A percentile compares a stretch with the other conserved stretches of the same genome.
Conservation (phyloP, 1,140 invertebrate species). For the Himalopsyche phryganea region DNA sequence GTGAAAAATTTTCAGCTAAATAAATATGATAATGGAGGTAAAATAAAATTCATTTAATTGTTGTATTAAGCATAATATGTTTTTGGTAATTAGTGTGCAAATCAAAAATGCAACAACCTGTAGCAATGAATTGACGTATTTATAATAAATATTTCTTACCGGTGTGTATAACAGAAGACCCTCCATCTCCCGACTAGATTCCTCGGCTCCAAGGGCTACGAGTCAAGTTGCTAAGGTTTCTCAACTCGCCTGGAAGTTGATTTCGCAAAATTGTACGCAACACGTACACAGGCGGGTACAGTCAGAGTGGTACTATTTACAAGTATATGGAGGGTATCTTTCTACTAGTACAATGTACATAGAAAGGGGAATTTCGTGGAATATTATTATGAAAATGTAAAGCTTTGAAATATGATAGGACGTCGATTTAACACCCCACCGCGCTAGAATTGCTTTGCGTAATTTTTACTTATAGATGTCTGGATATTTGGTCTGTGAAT, state of each 20-base stretch:
- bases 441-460: background rate
- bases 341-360: no score
- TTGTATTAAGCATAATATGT: no score
- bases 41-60: no score
- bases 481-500: no score
- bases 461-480: no score
- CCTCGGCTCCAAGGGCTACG: conserved; percentile 1
- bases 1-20: no score
- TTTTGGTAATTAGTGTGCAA: no score
- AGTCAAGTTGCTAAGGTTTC: conserved; percentile 24
- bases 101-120: no score
- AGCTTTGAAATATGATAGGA: background rate
- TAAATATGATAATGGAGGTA: no score
- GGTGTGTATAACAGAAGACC: background rate
- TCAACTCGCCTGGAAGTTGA: conserved; percentile 22
- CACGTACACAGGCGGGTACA: background rate
- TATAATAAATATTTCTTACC: no score
- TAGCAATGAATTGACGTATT: no score
- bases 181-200: conserved; percentile 4
- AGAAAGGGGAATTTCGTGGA: background rate
- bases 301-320: background rate
- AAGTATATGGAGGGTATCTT: no score
- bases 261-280: conserved; percentile 8
- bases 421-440: background rate
- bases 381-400: conserved; percentile 4